These are phyloP conservation scores for Acanthis flammea DNA, from an alignment of 2,797 vertebrate genomes.

Conservation along the genomic window DNA sequence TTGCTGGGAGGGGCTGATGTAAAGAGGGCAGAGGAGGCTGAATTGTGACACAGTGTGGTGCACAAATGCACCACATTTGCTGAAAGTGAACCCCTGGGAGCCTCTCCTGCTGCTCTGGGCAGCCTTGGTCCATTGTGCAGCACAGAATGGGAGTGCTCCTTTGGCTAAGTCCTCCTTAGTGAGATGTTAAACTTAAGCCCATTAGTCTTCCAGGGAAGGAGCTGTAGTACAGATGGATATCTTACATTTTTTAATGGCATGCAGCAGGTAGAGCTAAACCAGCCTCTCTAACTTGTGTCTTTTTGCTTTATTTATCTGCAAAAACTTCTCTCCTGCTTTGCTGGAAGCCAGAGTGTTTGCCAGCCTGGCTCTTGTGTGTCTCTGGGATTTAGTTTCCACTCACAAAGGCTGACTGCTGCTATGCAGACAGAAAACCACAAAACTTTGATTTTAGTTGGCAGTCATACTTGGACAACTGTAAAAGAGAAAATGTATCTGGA, in stretches of 20 bases:
- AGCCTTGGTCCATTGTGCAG: not conserved
- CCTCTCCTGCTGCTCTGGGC: not conserved
- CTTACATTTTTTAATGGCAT: not conserved
- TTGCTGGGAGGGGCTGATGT: not conserved
- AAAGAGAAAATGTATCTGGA: slow-evolving; percentile 49
- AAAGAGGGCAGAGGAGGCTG: not conserved
- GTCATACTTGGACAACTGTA: slow-evolving; percentile 6
- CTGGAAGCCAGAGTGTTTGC: not conserved
- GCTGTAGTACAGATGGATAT: not conserved
- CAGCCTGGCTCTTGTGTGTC: not conserved
- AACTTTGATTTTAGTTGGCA: slow-evolving; percentile 60
- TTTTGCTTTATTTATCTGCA: not conserved
- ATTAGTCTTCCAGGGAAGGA: not conserved
- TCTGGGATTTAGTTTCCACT: slow-evolving; percentile 45
- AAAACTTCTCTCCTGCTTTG: not conserved
- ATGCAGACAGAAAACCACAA: slow-evolving; percentile 54
- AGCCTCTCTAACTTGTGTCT: not conserved
- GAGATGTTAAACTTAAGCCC: not conserved
- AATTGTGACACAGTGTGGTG: not conserved
- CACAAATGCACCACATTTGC: rapidly evolving
- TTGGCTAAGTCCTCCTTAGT: not conserved
- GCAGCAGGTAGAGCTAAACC: slow-evolving; percentile 18
- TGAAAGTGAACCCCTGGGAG: not conserved
- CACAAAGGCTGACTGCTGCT: slow-evolving; percentile 30
- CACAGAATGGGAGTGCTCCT: rapidly evolving